Evolutionary conservation across 2,797 vertebrate genomes (phyloP).

Genomic region (Paramormyrops hopkinsi): DNA sequence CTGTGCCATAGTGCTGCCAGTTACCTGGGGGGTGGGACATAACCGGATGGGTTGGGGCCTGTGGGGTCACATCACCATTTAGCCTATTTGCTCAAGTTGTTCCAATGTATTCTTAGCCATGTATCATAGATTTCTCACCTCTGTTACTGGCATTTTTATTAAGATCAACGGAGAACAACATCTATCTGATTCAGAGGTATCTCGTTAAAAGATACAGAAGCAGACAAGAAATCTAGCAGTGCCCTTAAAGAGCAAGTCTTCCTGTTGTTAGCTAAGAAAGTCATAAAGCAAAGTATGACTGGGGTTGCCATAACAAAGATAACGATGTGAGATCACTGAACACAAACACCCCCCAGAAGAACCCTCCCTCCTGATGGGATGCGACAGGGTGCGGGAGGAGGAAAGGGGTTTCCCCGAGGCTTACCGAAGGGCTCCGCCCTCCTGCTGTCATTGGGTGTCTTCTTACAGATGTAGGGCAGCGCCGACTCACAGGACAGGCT

Average conservation of each 20-base stretch:
- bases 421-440: constrained; percentile 67
- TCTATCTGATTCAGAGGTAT: background rate
- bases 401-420: constrained; percentile 25
- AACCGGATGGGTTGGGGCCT: background rate
- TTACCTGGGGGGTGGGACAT: constrained; percentile 49
- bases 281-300: background rate
- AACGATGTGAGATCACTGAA: background rate
- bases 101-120: background rate
- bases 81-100: background rate
- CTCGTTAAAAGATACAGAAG: background rate
- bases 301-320: background rate
- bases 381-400: background rate
- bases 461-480: constrained; percentile 88
- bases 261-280: background rate
- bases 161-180: background rate
- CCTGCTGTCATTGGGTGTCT: constrained; percentile 62
- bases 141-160: background rate
- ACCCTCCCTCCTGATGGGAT: background rate
- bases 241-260: background rate
- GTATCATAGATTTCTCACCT: background rate
- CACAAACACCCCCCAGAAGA: background rate
- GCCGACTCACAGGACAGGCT: constrained; percentile 72
- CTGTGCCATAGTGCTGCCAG: constrained; percentile 78
- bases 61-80: background rate
- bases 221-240: background rate